These are phyloP conservation scores for Paedocypris sp. DNA, from an alignment of 2,113 vertebrate genomes.

Conservation along the genomic window DNA sequence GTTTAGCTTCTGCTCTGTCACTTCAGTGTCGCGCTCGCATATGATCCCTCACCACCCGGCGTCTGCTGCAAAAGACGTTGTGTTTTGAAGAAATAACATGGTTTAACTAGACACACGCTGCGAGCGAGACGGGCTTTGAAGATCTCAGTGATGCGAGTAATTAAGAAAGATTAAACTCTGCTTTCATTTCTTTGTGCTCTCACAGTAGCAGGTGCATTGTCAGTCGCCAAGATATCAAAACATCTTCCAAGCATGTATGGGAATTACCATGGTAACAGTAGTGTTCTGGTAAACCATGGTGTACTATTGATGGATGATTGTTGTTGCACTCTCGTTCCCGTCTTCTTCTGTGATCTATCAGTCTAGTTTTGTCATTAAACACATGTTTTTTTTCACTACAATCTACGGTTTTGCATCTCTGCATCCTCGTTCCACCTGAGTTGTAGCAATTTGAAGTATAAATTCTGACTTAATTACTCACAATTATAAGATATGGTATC, in stretches of 20 bases:
- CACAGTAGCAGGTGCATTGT: not conserved
- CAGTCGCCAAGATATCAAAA: not conserved
- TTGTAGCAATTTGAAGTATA: too few relatives aligned
- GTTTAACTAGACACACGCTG: not conserved
- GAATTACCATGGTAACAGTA: not conserved
- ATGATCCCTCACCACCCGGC: not conserved
- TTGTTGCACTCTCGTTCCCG: too few relatives aligned
- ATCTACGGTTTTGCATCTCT: too few relatives aligned
- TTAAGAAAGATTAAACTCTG: not conserved
- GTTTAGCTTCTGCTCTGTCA: constrained; percentile 5
- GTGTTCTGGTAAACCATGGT: not conserved
- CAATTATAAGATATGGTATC: too few relatives aligned
- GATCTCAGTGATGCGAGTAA: not conserved
- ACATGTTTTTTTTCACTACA: too few relatives aligned
- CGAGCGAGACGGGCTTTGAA: not conserved
- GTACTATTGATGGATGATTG: not conserved
- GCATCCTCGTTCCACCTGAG: too few relatives aligned
- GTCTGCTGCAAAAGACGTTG: not conserved
- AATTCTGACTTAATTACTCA: too few relatives aligned
- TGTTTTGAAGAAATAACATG: not conserved
- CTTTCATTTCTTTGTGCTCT: not conserved
- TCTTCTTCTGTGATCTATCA: too few relatives aligned
- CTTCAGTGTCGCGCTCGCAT: constrained; percentile 3
- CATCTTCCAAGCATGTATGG: not conserved
- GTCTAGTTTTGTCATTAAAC: too few relatives aligned